Evolutionary conservation across 2,113 vertebrate species (phyloP), one percentile per base, ranked within the genome.

Genomic region (Pygoscelis antarcticus): DNA sequence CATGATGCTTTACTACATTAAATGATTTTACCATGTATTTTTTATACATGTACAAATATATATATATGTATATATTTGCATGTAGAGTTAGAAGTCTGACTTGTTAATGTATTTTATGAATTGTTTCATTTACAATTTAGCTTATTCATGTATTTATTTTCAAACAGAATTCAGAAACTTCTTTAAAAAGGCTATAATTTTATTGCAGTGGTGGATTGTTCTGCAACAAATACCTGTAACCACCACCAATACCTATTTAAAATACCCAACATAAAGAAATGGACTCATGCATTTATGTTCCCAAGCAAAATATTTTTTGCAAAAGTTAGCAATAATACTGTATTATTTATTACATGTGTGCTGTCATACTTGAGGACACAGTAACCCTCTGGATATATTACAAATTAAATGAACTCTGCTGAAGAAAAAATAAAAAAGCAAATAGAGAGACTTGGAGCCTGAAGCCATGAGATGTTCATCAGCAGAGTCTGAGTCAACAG

Each of bases 401-500:
- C 98, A 97, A 98, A 98, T 97, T 97, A 98, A 98, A 98, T 96
- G 51, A 97, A 95, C 58, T 94, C 92, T 97, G 97, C 96, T 98
- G 95, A 97, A 98, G 90, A 89, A 89, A 83, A 93, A 85, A 72
- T n/a, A 68, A 82, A 94, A 90, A 68, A 90, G 47, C 25, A 71
- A 94, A 91, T 61, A 95, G 66, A 95, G 96, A 92, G 86, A 49
- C 71, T 46, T 76, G 30, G 57, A 96, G 60, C 80, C 85, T 87
- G 62, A 81, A 96, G 80, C 80, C 72, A 91, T 58, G 70, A 83
- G 66, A 71, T 91, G 79, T 87, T 96, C 90, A 89, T 96, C 87
- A 94, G 69, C 42, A 94, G 89, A 91, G 57, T 94, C 80, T 70
- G 78, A 88, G 71, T 93, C 75, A 95, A 92, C 80, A 88, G 60